These are phyloP conservation scores for Furcifer pardalis DNA, from an alignment of 2,797 vertebrate genomes.

Conservation along the genomic window DNA sequence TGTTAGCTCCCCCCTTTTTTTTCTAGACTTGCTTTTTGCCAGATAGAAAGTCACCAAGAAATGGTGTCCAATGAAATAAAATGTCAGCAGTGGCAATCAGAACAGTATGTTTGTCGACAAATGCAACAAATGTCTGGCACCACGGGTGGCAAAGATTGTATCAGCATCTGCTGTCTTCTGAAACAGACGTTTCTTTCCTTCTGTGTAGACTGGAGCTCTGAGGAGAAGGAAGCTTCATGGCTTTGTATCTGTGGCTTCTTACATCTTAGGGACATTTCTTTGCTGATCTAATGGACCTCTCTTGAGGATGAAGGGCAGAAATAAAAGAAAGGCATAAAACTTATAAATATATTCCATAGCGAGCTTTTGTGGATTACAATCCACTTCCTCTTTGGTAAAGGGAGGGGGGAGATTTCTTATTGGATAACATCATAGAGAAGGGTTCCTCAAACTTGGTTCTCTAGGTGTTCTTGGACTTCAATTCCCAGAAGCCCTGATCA, in stretches of 20 bases:
- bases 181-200: not conserved
- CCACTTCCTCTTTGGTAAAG: too few species aligned
- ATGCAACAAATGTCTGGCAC: not conserved
- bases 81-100: not conserved
- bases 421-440: not conserved
- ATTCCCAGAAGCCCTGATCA: too few species aligned
- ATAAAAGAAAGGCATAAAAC: too few species aligned
- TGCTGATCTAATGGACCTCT: not conserved
- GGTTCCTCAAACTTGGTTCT: too few species aligned
- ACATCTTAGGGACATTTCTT: not conserved
- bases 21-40: not conserved
- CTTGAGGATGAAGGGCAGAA: not conserved
- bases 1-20: not conserved
- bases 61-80: not conserved
- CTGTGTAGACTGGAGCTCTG: not conserved
- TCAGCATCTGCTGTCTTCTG: not conserved
- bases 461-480: too few species aligned
- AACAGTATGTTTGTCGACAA: constrained; percentile 10
- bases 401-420: not conserved
- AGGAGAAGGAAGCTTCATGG: not conserved
- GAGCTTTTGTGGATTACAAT: too few species aligned
- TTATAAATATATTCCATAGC: too few species aligned
- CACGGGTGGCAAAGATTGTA: not conserved
- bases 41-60: not conserved
- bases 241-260: not conserved